Evolutionary conservation across 2,797 vertebrate species (phyloP).

Genomic region (Siniperca obscura): DNA sequence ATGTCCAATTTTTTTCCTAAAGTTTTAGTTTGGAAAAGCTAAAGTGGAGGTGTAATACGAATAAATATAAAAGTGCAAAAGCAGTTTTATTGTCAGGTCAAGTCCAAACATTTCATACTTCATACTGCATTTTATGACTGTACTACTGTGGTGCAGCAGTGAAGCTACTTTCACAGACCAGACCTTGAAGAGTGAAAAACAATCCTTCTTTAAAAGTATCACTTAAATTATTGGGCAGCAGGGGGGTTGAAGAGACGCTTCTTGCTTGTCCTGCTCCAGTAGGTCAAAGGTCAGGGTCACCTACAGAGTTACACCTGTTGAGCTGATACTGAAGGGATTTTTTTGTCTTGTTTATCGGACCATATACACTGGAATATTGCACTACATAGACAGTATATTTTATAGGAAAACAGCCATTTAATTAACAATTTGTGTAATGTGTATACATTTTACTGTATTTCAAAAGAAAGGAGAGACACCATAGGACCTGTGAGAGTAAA

Average conservation of each 20-base stretch:
- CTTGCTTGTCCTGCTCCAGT: slow-evolving; percentile 16
- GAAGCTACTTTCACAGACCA: slow-evolving; percentile 42
- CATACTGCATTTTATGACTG: slow-evolving; percentile 65
- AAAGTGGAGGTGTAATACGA: slow-evolving; percentile 47
- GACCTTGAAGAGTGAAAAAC: slow-evolving; percentile 56
- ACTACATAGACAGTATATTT: neutral
- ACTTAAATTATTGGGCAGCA: slow-evolving; percentile 45
- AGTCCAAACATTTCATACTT: slow-evolving; percentile 76
- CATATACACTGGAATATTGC: neutral
- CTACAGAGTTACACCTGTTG: slow-evolving; percentile 41
- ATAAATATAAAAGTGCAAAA: slow-evolving; percentile 64
- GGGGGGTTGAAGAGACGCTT: neutral
- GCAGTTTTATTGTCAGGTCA: slow-evolving; percentile 69
- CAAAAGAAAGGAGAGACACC: neutral
- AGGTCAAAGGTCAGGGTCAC: slow-evolving; percentile 48
- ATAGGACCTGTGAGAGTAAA: slow-evolving; percentile 34
- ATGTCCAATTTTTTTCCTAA: slow-evolving; percentile 9
- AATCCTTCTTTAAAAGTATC: slow-evolving; percentile 60
- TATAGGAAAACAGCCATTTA: neutral
- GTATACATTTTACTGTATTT: slow-evolving; percentile 2
- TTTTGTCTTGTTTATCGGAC: neutral
- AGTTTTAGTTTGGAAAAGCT: slow-evolving; percentile 33
- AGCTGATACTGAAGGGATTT: slow-evolving; percentile 11
- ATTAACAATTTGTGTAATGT: neutral
- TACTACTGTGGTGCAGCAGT: slow-evolving; percentile 57